A percentile compares a stretch with the other conserved stretches of the same genome.
phyloP scores from a whole-genome alignment of 2,797 vertebrate genomes.

The Podargus strigoides region DNA sequence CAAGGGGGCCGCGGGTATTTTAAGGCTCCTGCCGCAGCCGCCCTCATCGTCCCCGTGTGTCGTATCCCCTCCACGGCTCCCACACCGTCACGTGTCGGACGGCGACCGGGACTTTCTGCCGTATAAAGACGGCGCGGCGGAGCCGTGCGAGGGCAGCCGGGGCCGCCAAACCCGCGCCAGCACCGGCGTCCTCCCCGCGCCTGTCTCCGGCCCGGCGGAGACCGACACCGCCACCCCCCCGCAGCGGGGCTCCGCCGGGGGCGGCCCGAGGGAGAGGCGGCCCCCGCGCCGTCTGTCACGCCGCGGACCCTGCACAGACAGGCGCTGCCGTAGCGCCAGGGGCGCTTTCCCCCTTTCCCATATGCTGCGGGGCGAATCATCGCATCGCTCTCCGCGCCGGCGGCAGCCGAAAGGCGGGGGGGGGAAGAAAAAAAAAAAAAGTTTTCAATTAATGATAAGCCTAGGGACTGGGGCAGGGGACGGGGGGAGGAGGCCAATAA shows the following conservation, averaged over 20 bases:
- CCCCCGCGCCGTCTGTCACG: background rate
- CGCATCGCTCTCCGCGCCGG: background rate
- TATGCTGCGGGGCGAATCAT: conserved; percentile 41
- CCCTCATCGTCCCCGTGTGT: background rate
- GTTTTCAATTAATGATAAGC: conserved; percentile 62
- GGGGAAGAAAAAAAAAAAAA: background rate
- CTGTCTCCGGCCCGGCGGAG: background rate
- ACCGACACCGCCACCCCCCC: no score
- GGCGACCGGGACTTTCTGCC: conserved; percentile 25
- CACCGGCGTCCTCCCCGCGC: background rate
- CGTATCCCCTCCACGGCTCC: background rate
- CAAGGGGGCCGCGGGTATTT: conserved; percentile 52
- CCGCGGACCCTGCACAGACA: background rate
- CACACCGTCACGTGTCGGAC: conserved; percentile 27
- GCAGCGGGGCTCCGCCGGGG: background rate
- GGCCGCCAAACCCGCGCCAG: background rate
- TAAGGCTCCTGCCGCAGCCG: conserved; percentile 18
- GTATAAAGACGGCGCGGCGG: conserved; percentile 9
- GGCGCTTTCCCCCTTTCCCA: conserved; percentile 15
- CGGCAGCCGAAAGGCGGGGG: background rate
- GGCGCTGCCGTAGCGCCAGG: background rate
- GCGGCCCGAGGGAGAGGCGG: background rate
- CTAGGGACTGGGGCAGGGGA: background rate
- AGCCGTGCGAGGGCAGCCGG: background rate
- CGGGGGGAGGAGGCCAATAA: conserved; percentile 2